A percentile compares a stretch with the other conserved stretches of the same genome.
Conservation (phyloP, 2,888 invertebrate genomes). For the Dromius quadrimaculatus region DNA sequence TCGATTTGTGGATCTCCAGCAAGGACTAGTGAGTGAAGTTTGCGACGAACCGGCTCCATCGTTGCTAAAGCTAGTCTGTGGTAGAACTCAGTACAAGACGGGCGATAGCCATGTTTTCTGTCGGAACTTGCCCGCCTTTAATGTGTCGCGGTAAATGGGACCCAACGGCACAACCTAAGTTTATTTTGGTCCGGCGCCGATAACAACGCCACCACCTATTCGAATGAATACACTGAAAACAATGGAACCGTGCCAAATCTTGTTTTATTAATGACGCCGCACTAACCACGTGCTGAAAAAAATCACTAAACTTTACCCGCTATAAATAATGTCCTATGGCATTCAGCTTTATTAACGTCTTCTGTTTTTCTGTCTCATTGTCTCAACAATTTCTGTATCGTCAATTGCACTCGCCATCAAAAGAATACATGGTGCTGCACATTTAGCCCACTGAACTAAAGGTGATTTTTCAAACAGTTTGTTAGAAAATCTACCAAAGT, state of each 20-base stretch:
- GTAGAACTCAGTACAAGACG: constrained; percentile 35
- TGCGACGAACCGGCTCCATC: neutral
- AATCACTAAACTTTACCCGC: constrained; percentile 29
- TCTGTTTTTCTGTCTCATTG: constrained; percentile 39
- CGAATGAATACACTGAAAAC: constrained; percentile 46
- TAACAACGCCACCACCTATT: constrained; percentile 49
- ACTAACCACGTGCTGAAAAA: constrained; percentile 40
- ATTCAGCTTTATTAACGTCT: constrained; percentile 45
- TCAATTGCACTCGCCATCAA: neutral
- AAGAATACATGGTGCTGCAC: too few relatives aligned
- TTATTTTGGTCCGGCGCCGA: constrained; percentile 45
- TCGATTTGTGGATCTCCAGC: neutral
- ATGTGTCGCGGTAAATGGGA: constrained; percentile 64
- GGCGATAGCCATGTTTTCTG: constrained; percentile 47
- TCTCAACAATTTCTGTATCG: neutral
- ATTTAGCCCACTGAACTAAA: too few relatives aligned
- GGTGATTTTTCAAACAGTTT: too few relatives aligned
- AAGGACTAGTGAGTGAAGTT: constrained; percentile 5
- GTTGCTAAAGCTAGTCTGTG: too few relatives aligned
- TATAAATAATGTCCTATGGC: constrained; percentile 43
- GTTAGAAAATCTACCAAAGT: too few relatives aligned
- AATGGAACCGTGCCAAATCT: constrained; percentile 48
- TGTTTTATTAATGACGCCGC: constrained; percentile 43
- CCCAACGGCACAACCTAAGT: constrained; percentile 52
- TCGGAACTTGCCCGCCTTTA: constrained; percentile 61